Conservation (phyloP, 2,113 vertebrate genomes). For the Caranx ignobilis region DNA sequence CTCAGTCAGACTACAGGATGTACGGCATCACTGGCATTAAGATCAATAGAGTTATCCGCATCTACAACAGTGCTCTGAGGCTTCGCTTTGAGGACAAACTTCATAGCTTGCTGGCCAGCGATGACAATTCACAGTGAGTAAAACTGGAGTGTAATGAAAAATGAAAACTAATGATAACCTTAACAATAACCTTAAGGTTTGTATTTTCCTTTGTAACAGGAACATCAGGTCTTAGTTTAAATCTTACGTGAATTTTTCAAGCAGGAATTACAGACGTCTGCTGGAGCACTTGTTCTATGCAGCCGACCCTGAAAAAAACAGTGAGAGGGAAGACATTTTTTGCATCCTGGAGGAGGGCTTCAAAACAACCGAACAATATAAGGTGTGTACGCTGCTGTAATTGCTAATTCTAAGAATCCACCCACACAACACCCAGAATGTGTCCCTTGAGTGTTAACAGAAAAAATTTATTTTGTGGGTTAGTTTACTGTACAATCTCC, state of each 20-base stretch:
- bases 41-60: conserved; percentile 84
- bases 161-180: not conserved
- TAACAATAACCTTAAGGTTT: not conserved
- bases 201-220: not conserved
- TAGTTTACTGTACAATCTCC: no score
- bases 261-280: conserved; percentile 82
- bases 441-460: conserved; percentile 1
- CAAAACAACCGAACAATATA: conserved; percentile 72
- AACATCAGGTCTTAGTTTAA: not conserved
- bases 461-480: not conserved
- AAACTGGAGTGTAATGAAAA: conserved; percentile 10
- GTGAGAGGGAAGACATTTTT: conserved; percentile 84
- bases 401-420: not conserved
- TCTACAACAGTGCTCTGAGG: conserved; percentile 87
- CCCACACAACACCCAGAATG: not conserved
- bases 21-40: conserved; percentile 83
- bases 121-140: conserved; percentile 81
- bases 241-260: conserved; percentile 46
- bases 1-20: conserved; percentile 82
- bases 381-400: conserved; percentile 66
- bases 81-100: conserved; percentile 89
- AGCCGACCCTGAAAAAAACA: conserved; percentile 77
- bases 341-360: conserved; percentile 87
- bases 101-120: conserved; percentile 77
- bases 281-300: conserved; percentile 88